Percentiles rank a stretch among this genome's conserved stretches.
Conservation (phyloP, 2,888 invertebrate species). For the Stenoptilia bipunctidactyla region DNA sequence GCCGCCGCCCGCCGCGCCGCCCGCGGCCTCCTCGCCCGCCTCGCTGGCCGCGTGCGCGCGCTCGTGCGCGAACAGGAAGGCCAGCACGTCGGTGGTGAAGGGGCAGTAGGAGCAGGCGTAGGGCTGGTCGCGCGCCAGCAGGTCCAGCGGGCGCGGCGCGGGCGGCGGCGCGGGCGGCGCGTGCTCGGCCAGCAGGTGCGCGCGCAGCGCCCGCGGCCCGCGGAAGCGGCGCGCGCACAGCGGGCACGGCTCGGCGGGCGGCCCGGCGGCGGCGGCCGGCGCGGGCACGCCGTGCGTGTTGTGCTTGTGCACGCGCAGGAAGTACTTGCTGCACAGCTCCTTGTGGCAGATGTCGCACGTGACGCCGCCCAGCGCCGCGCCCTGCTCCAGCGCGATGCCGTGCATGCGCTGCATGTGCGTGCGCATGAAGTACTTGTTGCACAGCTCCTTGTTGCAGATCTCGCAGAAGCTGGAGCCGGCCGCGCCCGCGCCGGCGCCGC, state of each 20-base stretch:
- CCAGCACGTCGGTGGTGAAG: slow-evolving; percentile 89
- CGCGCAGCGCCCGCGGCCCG: slow-evolving; percentile 89
- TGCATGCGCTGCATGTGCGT: slow-evolving; percentile 99
- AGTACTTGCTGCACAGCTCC: slow-evolving; percentile 98
- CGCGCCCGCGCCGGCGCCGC: slow-evolving; percentile 72
- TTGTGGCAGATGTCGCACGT: slow-evolving; percentile 98
- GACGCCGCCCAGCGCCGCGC: slow-evolving; percentile 92
- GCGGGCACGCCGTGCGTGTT: slow-evolving; percentile 97
- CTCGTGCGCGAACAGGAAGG: slow-evolving; percentile 93
- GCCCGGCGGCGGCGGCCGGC: slow-evolving; percentile 72
- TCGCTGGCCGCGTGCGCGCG: slow-evolving; percentile 77
- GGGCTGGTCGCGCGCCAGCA: slow-evolving; percentile 74
- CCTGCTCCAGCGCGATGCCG: slow-evolving; percentile 93
- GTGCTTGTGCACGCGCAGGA: slow-evolving; percentile 96
- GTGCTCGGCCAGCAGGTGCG: slow-evolving; percentile 89
- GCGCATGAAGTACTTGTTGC: slow-evolving; percentile 99
- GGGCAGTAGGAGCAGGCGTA: slow-evolving; percentile 93
- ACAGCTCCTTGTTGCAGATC: slow-evolving; percentile 98
- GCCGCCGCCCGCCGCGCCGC: slow-evolving; percentile 33
- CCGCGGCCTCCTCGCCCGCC: slow-evolving; percentile 23
- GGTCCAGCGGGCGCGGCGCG: slow-evolving; percentile 68
- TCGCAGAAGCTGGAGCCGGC: slow-evolving; percentile 91
- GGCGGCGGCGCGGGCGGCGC: slow-evolving; percentile 71
- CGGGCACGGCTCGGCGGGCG: slow-evolving; percentile 74
- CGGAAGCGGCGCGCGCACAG: slow-evolving; percentile 90